A percentile compares a stretch with the other conserved stretches of the same genome.
These are phyloP conservation scores for Syngnathus floridae DNA, from an alignment of 2,113 vertebrate genomes.

Conservation along the genomic window DNA sequence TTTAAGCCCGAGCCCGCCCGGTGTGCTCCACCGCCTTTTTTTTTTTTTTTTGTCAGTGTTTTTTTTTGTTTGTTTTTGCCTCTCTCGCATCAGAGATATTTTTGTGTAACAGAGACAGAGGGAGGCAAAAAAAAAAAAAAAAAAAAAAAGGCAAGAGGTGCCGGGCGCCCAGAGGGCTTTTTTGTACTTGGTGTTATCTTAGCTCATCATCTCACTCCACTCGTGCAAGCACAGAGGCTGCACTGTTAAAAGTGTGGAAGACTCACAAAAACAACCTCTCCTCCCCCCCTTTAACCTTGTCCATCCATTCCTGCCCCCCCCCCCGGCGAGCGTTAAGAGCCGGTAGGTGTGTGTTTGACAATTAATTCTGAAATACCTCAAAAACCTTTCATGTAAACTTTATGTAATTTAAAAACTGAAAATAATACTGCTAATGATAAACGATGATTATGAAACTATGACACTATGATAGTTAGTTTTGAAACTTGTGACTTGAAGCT, in stretches of 20 bases:
- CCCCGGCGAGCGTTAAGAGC: constrained; percentile 80
- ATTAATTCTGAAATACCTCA: constrained; percentile 99
- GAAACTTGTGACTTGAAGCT: constrained; percentile 99
- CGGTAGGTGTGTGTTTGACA: constrained; percentile 90
- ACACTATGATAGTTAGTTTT: constrained; percentile 97
- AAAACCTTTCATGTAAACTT: constrained; percentile 98
- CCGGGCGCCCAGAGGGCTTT: constrained; percentile 34
- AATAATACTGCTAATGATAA: constrained; percentile 76
- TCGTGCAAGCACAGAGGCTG: constrained; percentile 61
- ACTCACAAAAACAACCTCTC: constrained; percentile 48
- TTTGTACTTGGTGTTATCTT: constrained; percentile 21
- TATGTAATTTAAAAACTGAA: constrained; percentile 86
- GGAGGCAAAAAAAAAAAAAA: constrained; percentile 29
- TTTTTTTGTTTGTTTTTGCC: constrained; percentile 43
- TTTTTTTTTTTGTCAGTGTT: neutral
- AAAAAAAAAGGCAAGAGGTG: constrained; percentile 28
- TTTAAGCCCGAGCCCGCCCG: constrained; percentile 11
- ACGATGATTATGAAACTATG: constrained; percentile 71
- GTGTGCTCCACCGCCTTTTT: constrained; percentile 43
- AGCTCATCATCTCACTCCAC: constrained; percentile 46
- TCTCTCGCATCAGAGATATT: constrained; percentile 71
- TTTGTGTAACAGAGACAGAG: constrained; percentile 71
- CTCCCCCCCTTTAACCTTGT: constrained; percentile 34
- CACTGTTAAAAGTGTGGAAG: constrained; percentile 52
- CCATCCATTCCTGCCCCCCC: constrained; percentile 57